Evolutionary conservation across 2,113 vertebrate species (phyloP), one percentile per base, ranked within the genome.

Genomic region (Xiphorhynchus elegans): DNA sequence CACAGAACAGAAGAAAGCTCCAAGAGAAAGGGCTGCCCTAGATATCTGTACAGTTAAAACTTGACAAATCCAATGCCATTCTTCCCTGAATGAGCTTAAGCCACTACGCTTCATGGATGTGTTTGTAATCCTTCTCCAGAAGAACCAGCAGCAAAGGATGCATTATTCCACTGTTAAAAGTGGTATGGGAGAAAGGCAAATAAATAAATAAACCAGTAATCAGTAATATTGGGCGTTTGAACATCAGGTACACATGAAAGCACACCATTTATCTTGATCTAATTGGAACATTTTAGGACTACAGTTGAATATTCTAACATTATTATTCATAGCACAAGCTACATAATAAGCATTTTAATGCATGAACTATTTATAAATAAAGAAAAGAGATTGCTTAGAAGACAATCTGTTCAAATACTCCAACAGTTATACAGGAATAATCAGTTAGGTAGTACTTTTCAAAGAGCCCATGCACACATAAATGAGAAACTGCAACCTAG

Each of bases 301-400:
- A 33, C 23, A 62, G 19, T 35, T 62, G 50, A 95, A 86, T 59
- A 95, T 35, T 79, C 33, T 18, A 81, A 94, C 23, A 95, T 96
- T 89, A 96, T 80, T 79, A 97, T 95, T 96, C 95, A 82, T 5
- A 86, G 74, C 87, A 96, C 89, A 95, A 92, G 89, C 60, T 28
- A 74, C 39, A 49, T 74, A 93, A 96, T 91, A 89, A 87, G 68
- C 75, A 96, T 93, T 95, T 94, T 76, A 95, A 96, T 70, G 62
- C 66, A 95, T 87, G 91, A 76, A 62, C 87, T 93, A 72, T 94
- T 94, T 89, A 82, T 80, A 95, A 97, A 92, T 55, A 96, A 95
- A 91, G 55, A 96, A 93, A 96, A 85, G 70, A 97, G 67, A 73
- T 87, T 87, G 39, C 31, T 87, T 33, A 90, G 17, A 87, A 92